Conservation (phyloP, 2,797 vertebrate species). For the Trematomus bernacchii region DNA sequence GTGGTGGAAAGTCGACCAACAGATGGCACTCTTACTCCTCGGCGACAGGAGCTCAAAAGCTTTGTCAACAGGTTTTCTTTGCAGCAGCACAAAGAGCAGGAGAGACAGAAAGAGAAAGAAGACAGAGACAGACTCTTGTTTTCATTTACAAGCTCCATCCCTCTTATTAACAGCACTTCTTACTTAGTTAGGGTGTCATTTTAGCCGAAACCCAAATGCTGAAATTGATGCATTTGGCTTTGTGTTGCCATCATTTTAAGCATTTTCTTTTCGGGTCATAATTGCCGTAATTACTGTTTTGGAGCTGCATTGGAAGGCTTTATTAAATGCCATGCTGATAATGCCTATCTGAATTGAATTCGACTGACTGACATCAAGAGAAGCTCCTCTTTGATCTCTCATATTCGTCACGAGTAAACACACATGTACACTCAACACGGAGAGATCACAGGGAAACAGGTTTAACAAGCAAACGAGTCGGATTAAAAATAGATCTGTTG, state of each 20-base stretch:
- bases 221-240: slow-evolving; percentile 67
- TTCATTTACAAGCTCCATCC: slow-evolving; percentile 47
- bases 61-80: slow-evolving; percentile 77
- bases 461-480: slow-evolving; percentile 75
- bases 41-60: slow-evolving; percentile 38
- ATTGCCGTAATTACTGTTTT: slow-evolving; percentile 76
- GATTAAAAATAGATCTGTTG: slow-evolving; percentile 84
- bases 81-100: slow-evolving; percentile 41
- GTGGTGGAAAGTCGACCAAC: slow-evolving; percentile 59
- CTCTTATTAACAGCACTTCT: slow-evolving; percentile 50
- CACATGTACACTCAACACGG: background rate
- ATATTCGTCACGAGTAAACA: slow-evolving; percentile 32
- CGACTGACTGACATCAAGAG: slow-evolving; percentile 40
- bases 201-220: slow-evolving; percentile 58
- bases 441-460: slow-evolving; percentile 69
- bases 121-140: slow-evolving; percentile 60
- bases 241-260: slow-evolving; percentile 68
- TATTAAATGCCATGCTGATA: slow-evolving; percentile 65
- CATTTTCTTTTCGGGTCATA: slow-evolving; percentile 66
- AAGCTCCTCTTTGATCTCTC: slow-evolving; percentile 47
- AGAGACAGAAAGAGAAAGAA: slow-evolving; percentile 30
- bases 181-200: slow-evolving; percentile 62
- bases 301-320: slow-evolving; percentile 59
- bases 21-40: slow-evolving; percentile 83
- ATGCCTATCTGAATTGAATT: slow-evolving; percentile 60